Evolutionary conservation across 2,888 invertebrate species (phyloP), one percentile per base, ranked within the genome.

Genomic region (Aphidius colemani): DNA sequence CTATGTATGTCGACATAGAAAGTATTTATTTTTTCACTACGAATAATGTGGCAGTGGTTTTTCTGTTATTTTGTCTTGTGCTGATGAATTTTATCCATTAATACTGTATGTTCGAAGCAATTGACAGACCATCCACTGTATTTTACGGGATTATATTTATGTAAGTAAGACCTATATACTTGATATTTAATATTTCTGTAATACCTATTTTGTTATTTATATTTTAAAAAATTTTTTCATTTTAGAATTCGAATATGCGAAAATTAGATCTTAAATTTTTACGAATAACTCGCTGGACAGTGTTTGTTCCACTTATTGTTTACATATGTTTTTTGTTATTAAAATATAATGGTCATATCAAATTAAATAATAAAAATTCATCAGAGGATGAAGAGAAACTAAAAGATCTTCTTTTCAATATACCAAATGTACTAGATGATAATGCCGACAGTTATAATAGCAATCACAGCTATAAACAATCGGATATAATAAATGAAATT

Each of bases 281-380:
- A n/a, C 70, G 72, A 7, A 67, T 72, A 13, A 66, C 79, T 4
- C 80, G 79, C 4, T 77, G 80, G 74, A 77, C 79, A 8, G 68
- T 80, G 7, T 65, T 80, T 56, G 75, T 78, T 5, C 72, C 80
- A 0, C 71, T 80, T 2, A 66, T 80, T 0, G 76, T 81, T 44
- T 81, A 81, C 62, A 62, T 76, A 0, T 74, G 74, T 6, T 69
- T 81, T 3, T 66, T 80, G 11, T 70, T 80, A 58, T 63, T 79
- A 10, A 78, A 76, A 57, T 78, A 78, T 59, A 76, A 72, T 7
- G 75, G 70, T 55, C 72, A 69, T 39, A 56, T 79, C 43, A 78
- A 77, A 7, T 66, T 80, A 3, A 79, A 76, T 61, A 77, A 75
- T 44, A 5, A 30, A 30, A 30, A 5, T 30, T 5, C 30, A 30